Percentiles rank a stretch among this genome's conserved stretches.
These are phyloP conservation scores for Azemiops feae DNA, from an alignment of 2,113 vertebrate species.

Conservation along the genomic window DNA sequence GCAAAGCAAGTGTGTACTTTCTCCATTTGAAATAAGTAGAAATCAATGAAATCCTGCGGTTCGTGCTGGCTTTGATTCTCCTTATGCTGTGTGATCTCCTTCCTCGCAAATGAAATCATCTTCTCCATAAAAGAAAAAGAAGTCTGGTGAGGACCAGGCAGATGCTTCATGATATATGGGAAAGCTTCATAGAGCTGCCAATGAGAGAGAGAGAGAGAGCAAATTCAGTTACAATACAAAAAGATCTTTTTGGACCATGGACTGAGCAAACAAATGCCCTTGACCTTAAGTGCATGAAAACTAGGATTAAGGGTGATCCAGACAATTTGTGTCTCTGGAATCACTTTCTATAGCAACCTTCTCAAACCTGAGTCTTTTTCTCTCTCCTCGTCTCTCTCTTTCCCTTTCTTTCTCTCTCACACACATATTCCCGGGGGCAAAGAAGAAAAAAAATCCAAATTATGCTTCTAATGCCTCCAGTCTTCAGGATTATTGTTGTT, in stretches of 20 bases:
- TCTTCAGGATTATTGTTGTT: no score
- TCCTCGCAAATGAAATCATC: background rate
- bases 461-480: no score
- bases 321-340: no score
- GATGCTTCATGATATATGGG: constrained; percentile 2
- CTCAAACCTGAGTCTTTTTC: no score
- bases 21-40: constrained; percentile 2
- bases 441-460: no score
- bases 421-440: no score
- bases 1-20: background rate
- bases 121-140: background rate
- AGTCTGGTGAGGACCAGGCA: constrained; percentile 8
- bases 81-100: background rate
- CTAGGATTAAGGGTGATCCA: no score
- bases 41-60: constrained; percentile 12
- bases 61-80: background rate
- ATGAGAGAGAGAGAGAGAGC: background rate
- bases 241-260: background rate
- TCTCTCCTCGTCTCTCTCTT: no score
- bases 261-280: background rate
- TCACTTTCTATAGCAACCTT: no score
- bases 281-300: no score
- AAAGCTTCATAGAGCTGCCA: constrained; percentile 10
- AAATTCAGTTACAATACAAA: background rate
- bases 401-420: no score